These are phyloP conservation scores for Solenopsis fugax DNA, from an alignment of 1,140 invertebrate genomes.

Conservation along the genomic window DNA sequence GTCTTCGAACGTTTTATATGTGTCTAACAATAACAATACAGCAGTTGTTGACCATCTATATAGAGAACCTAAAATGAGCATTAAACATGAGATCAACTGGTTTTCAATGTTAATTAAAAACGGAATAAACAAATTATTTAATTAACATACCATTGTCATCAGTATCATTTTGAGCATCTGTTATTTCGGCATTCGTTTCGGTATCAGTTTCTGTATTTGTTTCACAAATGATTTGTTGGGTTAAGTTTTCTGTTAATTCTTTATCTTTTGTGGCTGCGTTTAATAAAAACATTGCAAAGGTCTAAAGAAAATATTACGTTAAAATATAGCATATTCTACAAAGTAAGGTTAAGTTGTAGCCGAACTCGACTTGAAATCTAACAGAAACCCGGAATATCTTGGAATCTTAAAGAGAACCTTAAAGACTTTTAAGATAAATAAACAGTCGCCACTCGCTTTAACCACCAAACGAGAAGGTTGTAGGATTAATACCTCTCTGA, in stretches of 20 bases:
- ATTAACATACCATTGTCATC: background rate
- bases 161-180: background rate
- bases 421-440: too few species aligned
- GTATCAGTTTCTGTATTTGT: background rate
- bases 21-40: background rate
- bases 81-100: background rate
- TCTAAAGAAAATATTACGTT: background rate
- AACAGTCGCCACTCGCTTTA: too few species aligned
- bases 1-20: background rate
- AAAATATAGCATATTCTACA: background rate
- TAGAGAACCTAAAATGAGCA: background rate
- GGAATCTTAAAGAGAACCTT: too few species aligned
- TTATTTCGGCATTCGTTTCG: background rate
- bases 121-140: background rate
- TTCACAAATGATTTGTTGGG: background rate
- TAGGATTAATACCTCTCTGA: too few species aligned
- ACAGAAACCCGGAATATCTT: too few species aligned
- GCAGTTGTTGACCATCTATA: constrained; percentile 6
- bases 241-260: background rate
- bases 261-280: background rate
- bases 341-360: too few species aligned
- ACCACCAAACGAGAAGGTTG: too few species aligned
- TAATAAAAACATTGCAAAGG: constrained; percentile 16
- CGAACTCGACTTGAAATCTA: too few species aligned
- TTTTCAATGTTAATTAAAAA: background rate